Evolutionary conservation across 92 coral and sea anemone species (phyloP), one percentile per base, ranked within the genome.

Genomic region (Montipora capitata): DNA sequence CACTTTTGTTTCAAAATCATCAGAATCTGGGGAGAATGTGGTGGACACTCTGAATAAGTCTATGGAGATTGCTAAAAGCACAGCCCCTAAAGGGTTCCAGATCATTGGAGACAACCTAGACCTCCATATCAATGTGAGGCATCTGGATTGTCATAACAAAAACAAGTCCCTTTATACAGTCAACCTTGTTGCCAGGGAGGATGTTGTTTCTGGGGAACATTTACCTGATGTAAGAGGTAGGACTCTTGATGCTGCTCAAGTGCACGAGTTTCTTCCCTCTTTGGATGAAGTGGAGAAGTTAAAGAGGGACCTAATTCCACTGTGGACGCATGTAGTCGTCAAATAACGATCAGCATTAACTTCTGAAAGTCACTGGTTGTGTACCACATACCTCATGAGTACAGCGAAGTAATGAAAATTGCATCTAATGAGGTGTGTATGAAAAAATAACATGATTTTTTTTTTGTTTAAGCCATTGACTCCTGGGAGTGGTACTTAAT

Each of bases 51-150:
- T 69, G 13, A 69, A 69, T 69, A 69, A 69, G 74, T 69, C 74
- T 10, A 69, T 69, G 4, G 48, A 27, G 49, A 45, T 40, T 69
- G 74, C 74, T 27, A 69, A 69, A 69, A 44, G 35, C 45, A 7
- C 51, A 41, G 38, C 77, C n/a, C 85, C 86, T 49, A 27, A 45
- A 42, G 91, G 91, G 40, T 87, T 42, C 73, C 92, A 89, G 63
- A 76, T 89, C 57, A 88, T 82, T 12, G 92, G 92, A 43, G 92
- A 89, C 18, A 89, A 83, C 68, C 78, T 89, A 17, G 92, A 77
- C 76, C 68, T 89, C 4, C 92, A 89, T 51, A 48, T 89, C 49
- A 77, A 69, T 82, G 92, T 83, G 20, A 76, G 88, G 45, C 92
- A 89, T 45, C 9, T 89, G 74, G 48, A 44, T 58, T 68, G 49